Evolutionary conservation across 2,797 vertebrate species (phyloP).

Genomic region (Arrhamphus sclerolepis): DNA sequence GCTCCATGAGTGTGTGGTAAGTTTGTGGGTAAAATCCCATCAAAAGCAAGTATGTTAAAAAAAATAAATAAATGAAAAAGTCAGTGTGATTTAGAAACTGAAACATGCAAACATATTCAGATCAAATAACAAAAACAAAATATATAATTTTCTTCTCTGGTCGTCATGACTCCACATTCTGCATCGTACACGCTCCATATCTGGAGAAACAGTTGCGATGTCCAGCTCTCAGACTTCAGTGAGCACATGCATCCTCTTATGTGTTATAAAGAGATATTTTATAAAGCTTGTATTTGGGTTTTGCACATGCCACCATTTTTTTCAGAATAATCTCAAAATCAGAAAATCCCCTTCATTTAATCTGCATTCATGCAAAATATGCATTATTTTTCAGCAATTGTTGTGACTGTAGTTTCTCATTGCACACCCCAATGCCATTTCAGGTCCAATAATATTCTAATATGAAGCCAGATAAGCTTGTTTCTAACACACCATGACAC

Average conservation of each 20-base stretch:
- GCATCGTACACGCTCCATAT: background rate
- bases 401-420: background rate
- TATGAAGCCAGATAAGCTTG: constrained; percentile 12
- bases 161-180: background rate
- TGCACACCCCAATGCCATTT: constrained; percentile 4
- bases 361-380: background rate
- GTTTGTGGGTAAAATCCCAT: no score
- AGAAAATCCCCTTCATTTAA: constrained; percentile 14
- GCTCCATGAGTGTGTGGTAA: background rate
- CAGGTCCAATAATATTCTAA: constrained; percentile 2
- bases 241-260: constrained; percentile 41
- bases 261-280: constrained; percentile 5
- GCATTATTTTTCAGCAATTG: no score
- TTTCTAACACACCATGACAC: constrained; percentile 31
- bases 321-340: constrained; percentile 26
- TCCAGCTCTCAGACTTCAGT: constrained; percentile 7
- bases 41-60: no score
- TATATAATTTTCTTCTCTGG: background rate
- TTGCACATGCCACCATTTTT: constrained; percentile 33
- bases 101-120: background rate
- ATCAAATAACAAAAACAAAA: background rate
- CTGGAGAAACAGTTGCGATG: background rate
- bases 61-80: no score
- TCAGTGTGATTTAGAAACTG: background rate
- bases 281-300: constrained; percentile 8